Percentiles rank a stretch among this genome's conserved stretches.
Conservation (phyloP, 2,113 vertebrate genomes). For the Elaphurus davidianus region DNA sequence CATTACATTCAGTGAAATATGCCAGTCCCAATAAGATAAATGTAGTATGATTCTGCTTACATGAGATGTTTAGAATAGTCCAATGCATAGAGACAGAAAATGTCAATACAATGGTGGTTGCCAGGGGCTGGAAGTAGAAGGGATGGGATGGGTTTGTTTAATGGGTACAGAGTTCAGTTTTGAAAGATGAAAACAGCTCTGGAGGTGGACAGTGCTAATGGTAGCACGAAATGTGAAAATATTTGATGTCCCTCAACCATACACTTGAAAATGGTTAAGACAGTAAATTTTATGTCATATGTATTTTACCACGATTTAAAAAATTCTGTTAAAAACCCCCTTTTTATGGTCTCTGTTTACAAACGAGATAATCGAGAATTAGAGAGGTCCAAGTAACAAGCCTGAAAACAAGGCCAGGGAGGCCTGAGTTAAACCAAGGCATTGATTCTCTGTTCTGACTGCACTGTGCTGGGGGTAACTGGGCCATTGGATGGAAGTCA, state of each 20-base stretch:
- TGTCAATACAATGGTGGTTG: neutral
- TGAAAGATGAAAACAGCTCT: neutral
- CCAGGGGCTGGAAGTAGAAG: neutral
- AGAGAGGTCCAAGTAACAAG: neutral
- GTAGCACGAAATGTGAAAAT: accelerated
- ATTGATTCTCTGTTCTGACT: neutral
- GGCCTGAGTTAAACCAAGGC: neutral
- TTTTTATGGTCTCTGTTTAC: neutral
- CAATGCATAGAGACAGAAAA: neutral
- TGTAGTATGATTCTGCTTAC: neutral
- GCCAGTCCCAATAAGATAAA: neutral
- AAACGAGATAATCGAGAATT: neutral
- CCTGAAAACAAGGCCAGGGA: neutral
- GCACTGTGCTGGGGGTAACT: neutral
- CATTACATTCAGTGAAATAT: neutral
- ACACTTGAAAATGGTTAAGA: neutral
- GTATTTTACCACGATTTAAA: neutral
- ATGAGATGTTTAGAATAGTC: neutral
- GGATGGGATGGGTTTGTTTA: neutral
- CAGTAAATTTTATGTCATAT: neutral
- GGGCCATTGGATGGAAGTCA: neutral
- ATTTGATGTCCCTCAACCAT: neutral
- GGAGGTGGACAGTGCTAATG: accelerated
- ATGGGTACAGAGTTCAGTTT: neutral
- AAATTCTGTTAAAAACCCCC: neutral